These are phyloP conservation scores for Micrasema minimum DNA, from an alignment of 1,140 invertebrate genomes.

Conservation along the genomic window DNA sequence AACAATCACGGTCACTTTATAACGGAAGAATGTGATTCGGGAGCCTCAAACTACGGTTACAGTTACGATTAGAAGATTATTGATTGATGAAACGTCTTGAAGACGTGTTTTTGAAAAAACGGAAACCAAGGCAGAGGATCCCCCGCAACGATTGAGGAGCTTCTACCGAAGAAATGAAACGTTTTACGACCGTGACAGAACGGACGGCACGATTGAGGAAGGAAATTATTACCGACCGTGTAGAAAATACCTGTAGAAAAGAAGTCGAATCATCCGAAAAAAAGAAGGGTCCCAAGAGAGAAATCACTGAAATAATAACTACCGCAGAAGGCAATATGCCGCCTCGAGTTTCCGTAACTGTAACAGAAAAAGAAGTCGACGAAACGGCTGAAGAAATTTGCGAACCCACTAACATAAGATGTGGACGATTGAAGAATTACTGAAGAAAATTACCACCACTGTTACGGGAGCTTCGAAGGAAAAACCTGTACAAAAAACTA, in stretches of 20 bases:
- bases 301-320: constrained; percentile 53
- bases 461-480: constrained; percentile 53
- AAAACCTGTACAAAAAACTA: constrained; percentile 53
- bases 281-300: constrained; percentile 45
- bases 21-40: neutral
- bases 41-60: neutral
- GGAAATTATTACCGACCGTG: no score
- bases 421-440: constrained; percentile 44
- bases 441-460: constrained; percentile 50
- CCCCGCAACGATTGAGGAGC: no score
- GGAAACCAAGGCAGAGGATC: no score
- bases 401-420: neutral
- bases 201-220: no score
- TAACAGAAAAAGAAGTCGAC: neutral
- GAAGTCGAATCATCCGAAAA: no score
- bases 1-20: constrained; percentile 10
- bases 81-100: no score
- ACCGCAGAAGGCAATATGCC: constrained; percentile 59
- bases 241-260: no score
- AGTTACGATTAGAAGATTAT: neutral
- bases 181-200: no score
- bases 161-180: no score
- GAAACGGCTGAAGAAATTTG: neutral
- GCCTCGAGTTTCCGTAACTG: constrained; percentile 54
- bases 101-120: no score